Evolutionary conservation across 2,797 vertebrate species (phyloP).

Genomic region (Lagodon rhomboides): DNA sequence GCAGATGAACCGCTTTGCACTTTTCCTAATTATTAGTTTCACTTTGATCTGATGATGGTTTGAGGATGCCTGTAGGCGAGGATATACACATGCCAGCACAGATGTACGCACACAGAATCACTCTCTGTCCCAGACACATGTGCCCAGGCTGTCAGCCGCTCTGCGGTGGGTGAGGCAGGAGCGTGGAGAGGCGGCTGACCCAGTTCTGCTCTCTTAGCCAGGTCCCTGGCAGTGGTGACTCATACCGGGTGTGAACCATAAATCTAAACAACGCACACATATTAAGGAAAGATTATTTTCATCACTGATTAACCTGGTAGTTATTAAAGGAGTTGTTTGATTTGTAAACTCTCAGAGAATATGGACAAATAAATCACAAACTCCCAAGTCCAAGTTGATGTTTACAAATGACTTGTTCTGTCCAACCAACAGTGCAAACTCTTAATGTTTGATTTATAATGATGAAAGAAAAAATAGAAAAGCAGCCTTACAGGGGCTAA

Average conservation of each 20-base stretch:
- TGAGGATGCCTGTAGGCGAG: constrained; percentile 54
- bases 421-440: neutral
- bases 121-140: constrained; percentile 42
- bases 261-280: constrained; percentile 34
- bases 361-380: neutral
- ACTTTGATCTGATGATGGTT: constrained; percentile 64
- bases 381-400: no score
- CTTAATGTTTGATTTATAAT: neutral
- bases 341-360: neutral
- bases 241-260: constrained; percentile 61
- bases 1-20: constrained; percentile 44
- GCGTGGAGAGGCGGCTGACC: constrained; percentile 68
- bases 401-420: neutral
- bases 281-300: neutral
- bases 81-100: constrained; percentile 38
- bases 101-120: constrained; percentile 49
- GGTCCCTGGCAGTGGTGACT: constrained; percentile 38
- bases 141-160: constrained; percentile 55
- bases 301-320: neutral
- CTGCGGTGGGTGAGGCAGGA: constrained; percentile 47
- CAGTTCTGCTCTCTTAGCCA: constrained; percentile 68
- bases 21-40: constrained; percentile 66
- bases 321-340: neutral
- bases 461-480: neutral
- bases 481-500: neutral